phyloP scores from a whole-genome alignment of 2,113 vertebrate genomes.

The Mastomys natalensis region DNA sequence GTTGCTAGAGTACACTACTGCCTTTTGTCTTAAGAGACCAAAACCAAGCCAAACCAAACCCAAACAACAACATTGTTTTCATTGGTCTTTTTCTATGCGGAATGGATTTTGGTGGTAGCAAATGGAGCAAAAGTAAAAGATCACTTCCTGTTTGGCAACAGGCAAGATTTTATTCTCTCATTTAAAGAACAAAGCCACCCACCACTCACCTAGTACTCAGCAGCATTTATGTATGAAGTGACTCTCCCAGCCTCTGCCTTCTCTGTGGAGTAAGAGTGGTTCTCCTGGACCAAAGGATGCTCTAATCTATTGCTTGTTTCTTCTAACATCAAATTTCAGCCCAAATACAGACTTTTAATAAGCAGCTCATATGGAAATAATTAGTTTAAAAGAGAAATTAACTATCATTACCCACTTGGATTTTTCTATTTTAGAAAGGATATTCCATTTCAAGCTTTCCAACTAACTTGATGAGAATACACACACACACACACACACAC shows the following conservation, averaged over 20 bases:
- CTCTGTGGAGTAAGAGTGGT: not conserved
- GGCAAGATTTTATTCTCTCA: not conserved
- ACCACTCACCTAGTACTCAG: not conserved
- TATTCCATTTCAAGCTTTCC: slow-evolving; percentile 78
- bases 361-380: slow-evolving; percentile 60
- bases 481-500: too few species aligned
- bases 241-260: slow-evolving; percentile 7
- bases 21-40: slow-evolving; percentile 19
- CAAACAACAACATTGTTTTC: not conserved
- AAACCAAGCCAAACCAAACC: not conserved
- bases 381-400: slow-evolving; percentile 59
- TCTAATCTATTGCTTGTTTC: not conserved
- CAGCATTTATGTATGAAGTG: not conserved
- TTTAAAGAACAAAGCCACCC: slow-evolving; percentile 4
- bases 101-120: not conserved
- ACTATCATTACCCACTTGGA: slow-evolving; percentile 25
- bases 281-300: not conserved
- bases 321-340: slow-evolving; percentile 38
- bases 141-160: not conserved
- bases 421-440: slow-evolving; percentile 49
- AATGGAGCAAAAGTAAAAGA: not conserved
- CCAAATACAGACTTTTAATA: slow-evolving; percentile 33
- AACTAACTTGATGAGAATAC: slow-evolving; percentile 68
- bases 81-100: not conserved
- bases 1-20: not conserved